Conservation (phyloP, 2,888 invertebrate genomes). For the Acanthococcus lagerstroemiae region DNA sequence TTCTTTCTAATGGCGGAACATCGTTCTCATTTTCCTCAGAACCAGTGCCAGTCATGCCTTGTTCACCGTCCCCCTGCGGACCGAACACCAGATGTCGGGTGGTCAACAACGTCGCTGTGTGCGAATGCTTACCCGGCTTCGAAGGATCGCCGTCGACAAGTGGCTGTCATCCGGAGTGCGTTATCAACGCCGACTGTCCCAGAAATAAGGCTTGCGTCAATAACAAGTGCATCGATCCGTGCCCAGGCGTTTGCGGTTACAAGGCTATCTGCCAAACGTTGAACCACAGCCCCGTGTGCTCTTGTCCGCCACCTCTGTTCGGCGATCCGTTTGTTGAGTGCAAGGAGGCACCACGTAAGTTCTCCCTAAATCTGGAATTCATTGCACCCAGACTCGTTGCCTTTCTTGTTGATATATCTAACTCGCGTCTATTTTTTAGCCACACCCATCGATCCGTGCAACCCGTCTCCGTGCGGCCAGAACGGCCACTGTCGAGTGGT, state of each 20-base stretch:
- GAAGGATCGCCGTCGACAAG: constrained; percentile 57
- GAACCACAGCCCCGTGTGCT: constrained; percentile 77
- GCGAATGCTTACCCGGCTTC: constrained; percentile 66
- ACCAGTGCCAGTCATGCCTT: constrained; percentile 43
- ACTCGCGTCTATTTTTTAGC: too few species aligned
- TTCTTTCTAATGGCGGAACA: not conserved
- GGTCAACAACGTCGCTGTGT: constrained; percentile 52
- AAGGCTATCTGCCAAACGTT: constrained; percentile 66
- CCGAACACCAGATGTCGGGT: constrained; percentile 60
- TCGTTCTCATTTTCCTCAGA: constrained; percentile 36
- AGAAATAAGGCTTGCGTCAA: constrained; percentile 64
- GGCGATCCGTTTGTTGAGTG: constrained; percentile 74
- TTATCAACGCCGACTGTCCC: constrained; percentile 69
- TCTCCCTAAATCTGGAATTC: too few species aligned
- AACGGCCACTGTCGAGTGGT: constrained; percentile 70
- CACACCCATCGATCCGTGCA: constrained; percentile 57
- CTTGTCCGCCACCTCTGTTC: constrained; percentile 58
- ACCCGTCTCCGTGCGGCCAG: constrained; percentile 70
- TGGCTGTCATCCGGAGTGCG: constrained; percentile 72
- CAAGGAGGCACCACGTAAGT: constrained; percentile 43
- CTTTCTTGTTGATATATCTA: too few species aligned
- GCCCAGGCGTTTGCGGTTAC: constrained; percentile 67
- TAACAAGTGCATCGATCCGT: constrained; percentile 69
- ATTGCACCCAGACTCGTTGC: not conserved
- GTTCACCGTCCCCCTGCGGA: constrained; percentile 60